phyloP scores from a whole-genome alignment of 1,140 invertebrate genomes.

The Coenobita brevimanus region DNA sequence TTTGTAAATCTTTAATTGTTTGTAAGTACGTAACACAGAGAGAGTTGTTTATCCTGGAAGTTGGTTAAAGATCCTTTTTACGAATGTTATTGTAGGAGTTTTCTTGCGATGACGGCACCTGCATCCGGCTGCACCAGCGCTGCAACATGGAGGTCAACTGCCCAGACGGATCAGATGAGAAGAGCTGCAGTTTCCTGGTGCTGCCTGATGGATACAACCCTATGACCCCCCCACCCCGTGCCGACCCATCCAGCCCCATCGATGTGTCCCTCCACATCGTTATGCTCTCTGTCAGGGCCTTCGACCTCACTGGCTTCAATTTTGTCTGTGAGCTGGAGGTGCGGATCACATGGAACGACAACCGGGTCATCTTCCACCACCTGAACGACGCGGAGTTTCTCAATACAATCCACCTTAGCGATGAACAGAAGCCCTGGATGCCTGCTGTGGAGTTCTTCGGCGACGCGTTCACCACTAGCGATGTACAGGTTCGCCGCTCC shows the following conservation, averaged over 20 bases:
- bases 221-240: slow-evolving; percentile 40
- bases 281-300: slow-evolving; percentile 38
- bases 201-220: slow-evolving; percentile 32
- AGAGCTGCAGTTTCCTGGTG: slow-evolving; percentile 28
- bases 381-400: slow-evolving; percentile 30
- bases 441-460: slow-evolving; percentile 53
- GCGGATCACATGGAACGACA: slow-evolving; percentile 35
- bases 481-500: slow-evolving; percentile 17
- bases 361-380: slow-evolving; percentile 30
- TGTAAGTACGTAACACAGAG: no score
- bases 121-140: slow-evolving; percentile 78
- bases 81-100: no score
- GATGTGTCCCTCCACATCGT: slow-evolving; percentile 27
- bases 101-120: slow-evolving; percentile 82
- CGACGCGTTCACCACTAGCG: slow-evolving; percentile 44
- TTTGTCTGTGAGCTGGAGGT: slow-evolving; percentile 51
- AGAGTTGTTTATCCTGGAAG: no score
- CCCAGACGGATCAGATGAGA: slow-evolving; percentile 80
- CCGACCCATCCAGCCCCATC: slow-evolving; percentile 9
- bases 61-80: no score
- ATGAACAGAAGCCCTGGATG: slow-evolving; percentile 40
- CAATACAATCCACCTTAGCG: slow-evolving; percentile 32
- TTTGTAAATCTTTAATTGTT: no score
- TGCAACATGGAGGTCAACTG: slow-evolving; percentile 84
- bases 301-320: slow-evolving; percentile 49